Evolutionary conservation across 1,140 invertebrate species (phyloP), one percentile per base, ranked within the genome.

Genomic region (Cecropterus lyciades): DNA sequence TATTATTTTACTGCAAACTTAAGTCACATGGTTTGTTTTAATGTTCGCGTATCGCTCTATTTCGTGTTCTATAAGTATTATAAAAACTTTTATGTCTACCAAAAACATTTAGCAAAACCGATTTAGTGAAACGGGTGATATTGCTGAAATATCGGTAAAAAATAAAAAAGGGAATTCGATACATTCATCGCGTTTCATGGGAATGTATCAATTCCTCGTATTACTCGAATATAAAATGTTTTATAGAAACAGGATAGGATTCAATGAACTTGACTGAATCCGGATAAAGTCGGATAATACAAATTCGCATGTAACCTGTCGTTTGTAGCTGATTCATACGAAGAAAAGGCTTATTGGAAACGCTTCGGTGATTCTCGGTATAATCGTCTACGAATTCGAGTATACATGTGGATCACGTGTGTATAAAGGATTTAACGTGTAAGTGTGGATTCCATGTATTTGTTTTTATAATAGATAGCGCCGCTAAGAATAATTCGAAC

Each of bases 211-310:
- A 24, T 49, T 49, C 48, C 48, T 0, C 20, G 20, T 49, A 49
- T 49, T 49, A 49, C 48, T 27, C 48, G 48, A 27, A 9, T 27
- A 49, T 27, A 27, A 53, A 53, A 53, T 40, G 30, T 53, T 53
- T 53, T 53, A 53, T 53, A 24, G 24, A 37, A 53, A 49, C 48
- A 49, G 48, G 20, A 49, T 49, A 27, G 51, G 14, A 53, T 37
- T 33, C 51, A 53, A 53, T 53, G 51, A 53, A 53, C 30, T 53
- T 53, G 27, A 53, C 51, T 53, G 51, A 53, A 53, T 53, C 48
- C 48, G 51, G 51, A 53, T 53, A 53, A 53, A 53, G 30, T 13
- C 27, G 27, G 51, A 53, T 53, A 49, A 53, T 40, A 53, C 51
- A 53, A 53, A 53, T 40, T 53, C 51, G 51, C 14, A 33, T 53